Evolutionary conservation across 2,888 invertebrate species (phyloP).

Genomic region (Amitus sp.): DNA sequence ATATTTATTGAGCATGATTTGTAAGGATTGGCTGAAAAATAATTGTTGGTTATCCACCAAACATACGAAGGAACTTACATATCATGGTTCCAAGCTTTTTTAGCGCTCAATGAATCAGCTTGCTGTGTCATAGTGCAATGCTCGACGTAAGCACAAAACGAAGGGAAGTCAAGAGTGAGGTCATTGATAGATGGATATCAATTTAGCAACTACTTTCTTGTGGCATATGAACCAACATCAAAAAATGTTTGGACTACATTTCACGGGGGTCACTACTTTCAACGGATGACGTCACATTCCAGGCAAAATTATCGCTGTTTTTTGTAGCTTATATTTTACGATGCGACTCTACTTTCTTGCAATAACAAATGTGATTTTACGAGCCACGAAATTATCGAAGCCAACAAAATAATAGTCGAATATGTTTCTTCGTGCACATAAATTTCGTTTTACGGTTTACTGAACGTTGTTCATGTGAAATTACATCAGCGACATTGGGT

Average conservation of each 20-base stretch:
- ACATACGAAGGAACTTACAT: too few relatives aligned
- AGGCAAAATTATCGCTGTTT: too few relatives aligned
- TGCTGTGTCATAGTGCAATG: slow-evolving; percentile 29
- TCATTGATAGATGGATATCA: slow-evolving; percentile 42
- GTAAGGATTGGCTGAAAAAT: too few relatives aligned
- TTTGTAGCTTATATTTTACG: too few relatives aligned
- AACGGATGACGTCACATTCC: too few relatives aligned
- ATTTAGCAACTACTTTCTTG: slow-evolving; percentile 39
- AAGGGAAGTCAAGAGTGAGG: slow-evolving; percentile 41
- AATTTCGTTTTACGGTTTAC: slow-evolving; percentile 18
- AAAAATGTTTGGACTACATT: slow-evolving; percentile 12
- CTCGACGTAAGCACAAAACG: slow-evolving; percentile 22
- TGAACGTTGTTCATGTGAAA: slow-evolving; percentile 31
- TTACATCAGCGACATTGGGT: slow-evolving; percentile 41
- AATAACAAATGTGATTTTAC: too few relatives aligned
- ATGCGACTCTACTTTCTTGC: too few relatives aligned
- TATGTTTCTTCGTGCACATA: too few relatives aligned
- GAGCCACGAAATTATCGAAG: too few relatives aligned
- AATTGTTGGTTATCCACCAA: too few relatives aligned
- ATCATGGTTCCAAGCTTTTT: too few relatives aligned
- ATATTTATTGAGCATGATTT: too few relatives aligned
- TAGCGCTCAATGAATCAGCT: slow-evolving; percentile 21
- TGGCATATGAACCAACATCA: slow-evolving; percentile 20
- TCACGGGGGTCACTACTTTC: not conserved
- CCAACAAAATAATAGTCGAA: not conserved